These are phyloP conservation scores for Tetrapedia diversipes DNA, from an alignment of 2,888 invertebrate genomes.

Conservation along the genomic window DNA sequence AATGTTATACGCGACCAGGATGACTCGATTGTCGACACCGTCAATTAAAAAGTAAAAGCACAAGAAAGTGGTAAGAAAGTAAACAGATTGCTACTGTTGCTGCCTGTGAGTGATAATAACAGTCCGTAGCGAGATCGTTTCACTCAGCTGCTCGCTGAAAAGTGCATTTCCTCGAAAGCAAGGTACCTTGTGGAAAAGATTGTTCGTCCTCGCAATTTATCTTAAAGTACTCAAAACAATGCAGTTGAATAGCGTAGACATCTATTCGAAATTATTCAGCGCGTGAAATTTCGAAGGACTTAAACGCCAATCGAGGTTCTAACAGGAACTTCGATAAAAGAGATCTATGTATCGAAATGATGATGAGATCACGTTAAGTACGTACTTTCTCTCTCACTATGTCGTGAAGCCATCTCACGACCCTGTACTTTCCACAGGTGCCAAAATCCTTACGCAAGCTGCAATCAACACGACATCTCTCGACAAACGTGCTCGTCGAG, in stretches of 20 bases:
- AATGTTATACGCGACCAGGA: background rate
- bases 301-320: background rate
- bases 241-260: background rate
- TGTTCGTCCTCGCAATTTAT: background rate
- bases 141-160: background rate
- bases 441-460: conserved; percentile 71
- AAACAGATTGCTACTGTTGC: too few species aligned
- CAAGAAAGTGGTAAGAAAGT: conserved; percentile 28
- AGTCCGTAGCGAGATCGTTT: conserved; percentile 9
- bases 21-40: background rate
- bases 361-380: too few species aligned
- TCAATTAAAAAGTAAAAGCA: conserved; percentile 44
- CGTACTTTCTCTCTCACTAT: conserved; percentile 77
- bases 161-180: background rate
- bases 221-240: background rate
- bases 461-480: conserved; percentile 77
- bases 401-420: conserved; percentile 77
- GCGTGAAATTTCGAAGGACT: background rate
- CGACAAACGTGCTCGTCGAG: conserved; percentile 74
- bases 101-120: conserved; percentile 20
- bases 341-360: too few species aligned
- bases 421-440: conserved; percentile 79
- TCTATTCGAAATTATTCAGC: background rate
- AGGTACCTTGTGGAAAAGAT: conserved; percentile 7
- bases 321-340: too few species aligned